A percentile compares a stretch with the other conserved stretches of the same genome.
phyloP scores from a whole-genome alignment of 2,797 vertebrate genomes.

The Garrulus glandarius region DNA sequence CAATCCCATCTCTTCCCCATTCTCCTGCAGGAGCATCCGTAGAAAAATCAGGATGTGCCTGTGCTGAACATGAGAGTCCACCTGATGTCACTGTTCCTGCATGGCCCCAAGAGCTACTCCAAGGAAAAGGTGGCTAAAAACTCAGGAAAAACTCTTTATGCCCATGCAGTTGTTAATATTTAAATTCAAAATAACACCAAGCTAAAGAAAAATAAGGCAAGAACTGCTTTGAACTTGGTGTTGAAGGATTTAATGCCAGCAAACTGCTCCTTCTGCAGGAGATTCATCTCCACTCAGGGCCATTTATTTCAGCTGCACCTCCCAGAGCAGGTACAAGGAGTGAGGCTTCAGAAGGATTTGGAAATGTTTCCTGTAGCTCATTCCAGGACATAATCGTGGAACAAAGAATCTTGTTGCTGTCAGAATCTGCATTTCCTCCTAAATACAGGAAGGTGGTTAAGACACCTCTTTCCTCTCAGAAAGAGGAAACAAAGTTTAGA shows the following conservation, averaged over 20 bases:
- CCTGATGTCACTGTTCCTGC: slow-evolving; percentile 34
- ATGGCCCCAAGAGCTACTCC: neutral
- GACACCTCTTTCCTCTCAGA: no score
- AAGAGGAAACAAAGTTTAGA: neutral
- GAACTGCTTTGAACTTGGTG: neutral
- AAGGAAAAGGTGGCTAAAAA: neutral
- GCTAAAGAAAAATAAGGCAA: neutral
- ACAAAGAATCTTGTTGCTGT: neutral
- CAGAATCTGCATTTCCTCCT: neutral
- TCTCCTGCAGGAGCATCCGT: neutral
- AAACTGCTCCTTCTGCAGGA: neutral
- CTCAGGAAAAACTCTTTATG: neutral
- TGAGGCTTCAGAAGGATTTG: neutral
- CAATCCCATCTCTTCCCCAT: fast-evolving
- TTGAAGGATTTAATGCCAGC: neutral
- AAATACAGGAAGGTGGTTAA: neutral
- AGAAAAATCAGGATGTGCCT: neutral
- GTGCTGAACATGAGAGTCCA: neutral
- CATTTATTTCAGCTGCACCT: neutral
- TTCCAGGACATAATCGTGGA: fast-evolving
- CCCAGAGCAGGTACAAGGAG: neutral
- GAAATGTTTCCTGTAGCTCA: neutral
- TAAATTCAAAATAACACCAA: neutral
- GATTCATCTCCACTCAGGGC: fast-evolving
- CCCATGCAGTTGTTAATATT: fast-evolving